These are phyloP conservation scores for Scaptomyza hsui DNA, from an alignment of 1,140 invertebrate genomes.

Conservation along the genomic window DNA sequence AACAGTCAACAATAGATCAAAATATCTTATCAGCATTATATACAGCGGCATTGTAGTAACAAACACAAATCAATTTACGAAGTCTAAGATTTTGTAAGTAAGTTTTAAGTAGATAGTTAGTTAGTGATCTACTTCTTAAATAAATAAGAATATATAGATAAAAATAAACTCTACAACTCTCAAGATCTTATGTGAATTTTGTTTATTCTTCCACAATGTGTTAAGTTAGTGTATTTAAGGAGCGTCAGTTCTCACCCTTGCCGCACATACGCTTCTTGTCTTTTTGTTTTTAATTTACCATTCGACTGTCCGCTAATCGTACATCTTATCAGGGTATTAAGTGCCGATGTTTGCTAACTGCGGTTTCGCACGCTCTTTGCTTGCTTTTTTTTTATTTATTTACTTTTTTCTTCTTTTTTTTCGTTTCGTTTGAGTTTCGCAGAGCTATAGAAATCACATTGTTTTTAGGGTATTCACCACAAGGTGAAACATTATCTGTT, in stretches of 20 bases:
- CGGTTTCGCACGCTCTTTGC: slow-evolving; percentile 64
- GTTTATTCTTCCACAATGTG: too few species aligned
- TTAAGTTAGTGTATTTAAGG: slow-evolving; percentile 15
- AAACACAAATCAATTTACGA: too few species aligned
- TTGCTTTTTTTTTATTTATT: not conserved
- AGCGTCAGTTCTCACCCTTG: not conserved
- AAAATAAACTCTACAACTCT: too few species aligned
- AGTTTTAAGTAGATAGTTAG: too few species aligned
- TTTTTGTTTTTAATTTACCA: slow-evolving; percentile 57
- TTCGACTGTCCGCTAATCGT: slow-evolving; percentile 59
- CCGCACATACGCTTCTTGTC: not conserved
- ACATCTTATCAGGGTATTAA: slow-evolving; percentile 78
- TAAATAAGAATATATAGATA: too few species aligned
- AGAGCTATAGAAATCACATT: slow-evolving; percentile 57
- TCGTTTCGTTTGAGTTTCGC: not conserved
- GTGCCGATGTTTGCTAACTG: slow-evolving; percentile 63
- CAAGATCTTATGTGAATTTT: too few species aligned
- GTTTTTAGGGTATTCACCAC: slow-evolving; percentile 71
- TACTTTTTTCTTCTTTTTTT: not conserved
- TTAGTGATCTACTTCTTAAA: too few species aligned
- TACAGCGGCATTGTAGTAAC: too few species aligned
- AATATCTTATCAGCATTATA: too few species aligned
- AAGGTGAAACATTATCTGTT: slow-evolving; percentile 62
- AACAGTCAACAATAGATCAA: too few species aligned
- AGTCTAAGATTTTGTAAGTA: too few species aligned